A percentile compares a stretch with the other conserved stretches of the same genome.
phyloP scores from a whole-genome alignment of 2,797 vertebrate genomes.

The Syngnathus rostellatus region DNA sequence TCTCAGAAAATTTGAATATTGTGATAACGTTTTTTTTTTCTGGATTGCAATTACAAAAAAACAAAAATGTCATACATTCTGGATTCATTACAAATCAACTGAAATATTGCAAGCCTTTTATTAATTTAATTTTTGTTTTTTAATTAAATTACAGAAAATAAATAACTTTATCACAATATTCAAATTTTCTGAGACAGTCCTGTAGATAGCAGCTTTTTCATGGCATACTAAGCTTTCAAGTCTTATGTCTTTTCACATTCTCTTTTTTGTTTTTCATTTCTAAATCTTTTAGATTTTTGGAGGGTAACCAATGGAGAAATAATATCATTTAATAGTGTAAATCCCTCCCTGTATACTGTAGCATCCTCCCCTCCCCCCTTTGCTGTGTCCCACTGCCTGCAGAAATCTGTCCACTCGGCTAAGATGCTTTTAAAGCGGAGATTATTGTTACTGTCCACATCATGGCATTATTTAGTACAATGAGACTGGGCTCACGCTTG shows the following conservation, averaged over 20 bases:
- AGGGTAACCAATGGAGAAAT: conserved; percentile 21
- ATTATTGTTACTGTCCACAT: conserved; percentile 60
- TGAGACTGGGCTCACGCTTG: conserved; percentile 21
- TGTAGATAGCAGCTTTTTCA: no score
- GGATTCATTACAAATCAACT: no score
- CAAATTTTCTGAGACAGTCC: no score
- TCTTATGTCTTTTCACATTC: not conserved
- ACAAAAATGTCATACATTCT: no score
- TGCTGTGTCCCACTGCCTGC: conserved; percentile 51
- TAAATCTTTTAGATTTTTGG: not conserved
- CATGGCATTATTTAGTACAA: conserved; percentile 54
- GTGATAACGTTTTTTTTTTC: no score
- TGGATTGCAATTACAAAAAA: no score
- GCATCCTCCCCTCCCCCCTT: conserved; percentile 38
- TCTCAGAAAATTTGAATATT: no score
- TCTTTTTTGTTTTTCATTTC: not conserved
- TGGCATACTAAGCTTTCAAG: not conserved
- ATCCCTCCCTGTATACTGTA: conserved; percentile 44
- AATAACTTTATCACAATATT: no score
- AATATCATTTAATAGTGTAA: conserved; percentile 42
- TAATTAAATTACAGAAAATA: no score
- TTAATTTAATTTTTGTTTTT: no score
- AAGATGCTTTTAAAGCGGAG: conserved; percentile 65
- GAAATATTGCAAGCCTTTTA: no score
- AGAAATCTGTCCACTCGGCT: conserved; percentile 66